phyloP scores from a whole-genome alignment of 2,797 vertebrate genomes.

The Phoeniculus purpureus region DNA sequence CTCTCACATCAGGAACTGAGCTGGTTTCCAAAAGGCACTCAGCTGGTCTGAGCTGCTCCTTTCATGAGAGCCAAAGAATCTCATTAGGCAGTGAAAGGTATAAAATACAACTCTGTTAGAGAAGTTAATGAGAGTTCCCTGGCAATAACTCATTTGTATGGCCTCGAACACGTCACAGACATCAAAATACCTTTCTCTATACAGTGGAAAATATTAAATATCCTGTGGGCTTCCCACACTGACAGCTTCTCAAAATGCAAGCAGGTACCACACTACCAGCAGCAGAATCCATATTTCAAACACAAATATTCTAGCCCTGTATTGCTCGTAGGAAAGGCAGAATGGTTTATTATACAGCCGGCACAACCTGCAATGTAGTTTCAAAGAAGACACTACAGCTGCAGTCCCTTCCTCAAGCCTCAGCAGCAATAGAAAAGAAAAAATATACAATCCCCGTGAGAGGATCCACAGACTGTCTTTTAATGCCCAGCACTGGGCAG shows the following conservation, averaged over 20 bases:
- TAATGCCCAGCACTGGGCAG: neutral
- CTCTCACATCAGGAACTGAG: neutral
- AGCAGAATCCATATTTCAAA: neutral
- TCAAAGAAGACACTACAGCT: neutral
- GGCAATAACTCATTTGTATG: neutral
- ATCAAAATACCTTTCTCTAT: neutral
- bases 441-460: neutral
- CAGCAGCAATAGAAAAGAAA: neutral
- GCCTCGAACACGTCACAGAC: neutral
- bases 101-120: neutral
- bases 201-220: neutral
- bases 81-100: neutral
- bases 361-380: fast-evolving
- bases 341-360: neutral
- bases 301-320: neutral
- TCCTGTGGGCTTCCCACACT: neutral
- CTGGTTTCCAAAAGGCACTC: neutral
- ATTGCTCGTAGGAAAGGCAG: neutral
- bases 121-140: neutral
- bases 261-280: neutral
- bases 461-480: neutral
- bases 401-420: neutral
- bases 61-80: neutral
- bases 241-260: neutral
- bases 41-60: neutral